Percentiles rank a stretch among this genome's conserved stretches.
phyloP scores from a whole-genome alignment of 2,888 invertebrate species.

The Microctonus aethiopoides region DNA sequence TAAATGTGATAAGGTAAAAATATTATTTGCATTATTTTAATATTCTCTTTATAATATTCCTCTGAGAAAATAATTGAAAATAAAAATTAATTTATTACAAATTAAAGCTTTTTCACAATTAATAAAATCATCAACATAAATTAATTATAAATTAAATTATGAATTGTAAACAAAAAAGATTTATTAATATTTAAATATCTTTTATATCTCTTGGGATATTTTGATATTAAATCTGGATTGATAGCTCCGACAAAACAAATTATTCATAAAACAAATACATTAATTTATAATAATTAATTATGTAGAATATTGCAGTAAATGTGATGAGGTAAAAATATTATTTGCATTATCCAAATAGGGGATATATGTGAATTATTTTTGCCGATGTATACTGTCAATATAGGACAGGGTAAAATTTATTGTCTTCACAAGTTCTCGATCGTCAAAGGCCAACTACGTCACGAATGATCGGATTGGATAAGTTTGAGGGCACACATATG shows the following conservation, averaged over 20 bases:
- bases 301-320: not conserved
- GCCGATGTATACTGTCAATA: not conserved
- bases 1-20: not conserved
- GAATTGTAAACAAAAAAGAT: no score
- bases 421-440: conserved; percentile 33
- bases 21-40: not conserved
- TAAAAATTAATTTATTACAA: not conserved
- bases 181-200: no score
- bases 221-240: no score
- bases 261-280: no score
- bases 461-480: conserved; percentile 53
- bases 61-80: no score
- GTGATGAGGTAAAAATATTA: not conserved
- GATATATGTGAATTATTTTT: not conserved
- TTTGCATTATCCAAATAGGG: not conserved
- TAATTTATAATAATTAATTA: no score
- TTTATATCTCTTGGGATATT: no score
- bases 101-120: no score
- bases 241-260: no score
- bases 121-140: no score
- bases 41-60: no score
- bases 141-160: no score
- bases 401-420: conserved; percentile 29
- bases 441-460: conserved; percentile 60
- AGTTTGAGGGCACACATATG: conserved; percentile 56